Percentiles rank a stretch among this genome's conserved stretches.
Evolutionary conservation across 2,113 vertebrate species (phyloP).

Genomic region (Archocentrus centrarchus): DNA sequence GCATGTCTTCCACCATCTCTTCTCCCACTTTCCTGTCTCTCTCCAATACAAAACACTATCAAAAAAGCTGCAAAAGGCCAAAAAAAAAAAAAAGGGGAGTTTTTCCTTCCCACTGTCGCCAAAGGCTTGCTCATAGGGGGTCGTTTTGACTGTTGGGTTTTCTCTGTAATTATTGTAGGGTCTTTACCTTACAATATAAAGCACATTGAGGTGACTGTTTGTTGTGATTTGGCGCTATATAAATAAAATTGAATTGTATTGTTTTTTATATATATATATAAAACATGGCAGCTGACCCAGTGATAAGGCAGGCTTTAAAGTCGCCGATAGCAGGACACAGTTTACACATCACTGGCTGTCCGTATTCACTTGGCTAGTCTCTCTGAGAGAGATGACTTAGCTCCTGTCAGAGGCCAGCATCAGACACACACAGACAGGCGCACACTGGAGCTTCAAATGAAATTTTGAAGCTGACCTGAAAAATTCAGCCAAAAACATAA

Average conservation of each 20-base stretch:
- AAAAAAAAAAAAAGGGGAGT: too few relatives aligned
- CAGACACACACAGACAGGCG: neutral
- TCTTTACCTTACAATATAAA: too few relatives aligned
- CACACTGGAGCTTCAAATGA: slow-evolving; percentile 11
- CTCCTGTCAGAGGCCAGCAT: slow-evolving; percentile 34
- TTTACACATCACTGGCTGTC: slow-evolving; percentile 53
- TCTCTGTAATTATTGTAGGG: too few relatives aligned
- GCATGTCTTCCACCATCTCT: too few relatives aligned
- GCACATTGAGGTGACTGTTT: too few relatives aligned
- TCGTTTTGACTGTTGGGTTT: too few relatives aligned
- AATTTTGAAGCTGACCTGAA: slow-evolving; percentile 22
- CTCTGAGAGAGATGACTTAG: slow-evolving; percentile 32
- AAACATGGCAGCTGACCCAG: slow-evolving; percentile 28
- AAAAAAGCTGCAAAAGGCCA: too few relatives aligned
- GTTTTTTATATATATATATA: neutral
- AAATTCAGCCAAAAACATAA: neutral
- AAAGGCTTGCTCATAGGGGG: too few relatives aligned
- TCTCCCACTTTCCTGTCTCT: too few relatives aligned
- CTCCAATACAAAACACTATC: too few relatives aligned
- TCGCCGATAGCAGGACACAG: slow-evolving; percentile 40
- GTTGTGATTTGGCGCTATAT: too few relatives aligned
- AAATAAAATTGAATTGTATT: neutral
- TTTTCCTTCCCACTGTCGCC: too few relatives aligned
- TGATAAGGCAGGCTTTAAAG: slow-evolving; percentile 45
- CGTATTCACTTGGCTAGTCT: slow-evolving; percentile 48